Conservation (phyloP, 2,113 vertebrate genomes). For the Scomber scombrus region DNA sequence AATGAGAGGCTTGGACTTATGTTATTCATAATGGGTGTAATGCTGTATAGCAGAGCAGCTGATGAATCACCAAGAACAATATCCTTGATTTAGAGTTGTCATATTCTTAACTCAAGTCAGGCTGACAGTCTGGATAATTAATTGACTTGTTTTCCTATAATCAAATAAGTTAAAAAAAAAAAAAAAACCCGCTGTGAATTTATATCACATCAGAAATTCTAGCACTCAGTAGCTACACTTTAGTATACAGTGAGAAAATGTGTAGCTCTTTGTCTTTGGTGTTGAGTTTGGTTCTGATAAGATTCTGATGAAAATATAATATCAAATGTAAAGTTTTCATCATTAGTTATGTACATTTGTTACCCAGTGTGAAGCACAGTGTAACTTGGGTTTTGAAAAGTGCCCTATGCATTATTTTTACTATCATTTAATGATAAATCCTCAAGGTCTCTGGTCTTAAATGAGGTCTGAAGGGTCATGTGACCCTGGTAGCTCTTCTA, state of each 20-base stretch:
- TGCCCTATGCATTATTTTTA: neutral
- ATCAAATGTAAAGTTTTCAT: too few species aligned
- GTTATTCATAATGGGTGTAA: neutral
- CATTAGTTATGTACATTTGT: too few species aligned
- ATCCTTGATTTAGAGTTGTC: neutral
- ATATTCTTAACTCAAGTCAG: too few species aligned
- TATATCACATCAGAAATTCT: neutral
- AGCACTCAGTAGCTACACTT: too few species aligned
- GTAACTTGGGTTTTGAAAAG: too few species aligned
- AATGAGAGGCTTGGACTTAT: neutral
- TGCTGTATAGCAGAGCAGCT: too few species aligned
- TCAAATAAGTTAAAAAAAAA: neutral
- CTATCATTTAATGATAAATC: neutral
- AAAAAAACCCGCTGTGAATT: neutral
- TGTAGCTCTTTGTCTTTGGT: neutral
- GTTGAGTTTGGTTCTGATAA: neutral
- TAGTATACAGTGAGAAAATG: neutral
- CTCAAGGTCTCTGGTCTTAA: neutral
- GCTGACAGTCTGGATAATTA: too few species aligned
- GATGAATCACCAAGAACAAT: neutral
- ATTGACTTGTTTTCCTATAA: neutral
- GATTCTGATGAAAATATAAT: too few species aligned
- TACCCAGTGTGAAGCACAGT: neutral
- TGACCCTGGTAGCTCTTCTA: too few species aligned
- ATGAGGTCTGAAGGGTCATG: neutral